These are phyloP conservation scores for Noctilio leporinus DNA, from an alignment of 2,113 vertebrate genomes.

Conservation along the genomic window DNA sequence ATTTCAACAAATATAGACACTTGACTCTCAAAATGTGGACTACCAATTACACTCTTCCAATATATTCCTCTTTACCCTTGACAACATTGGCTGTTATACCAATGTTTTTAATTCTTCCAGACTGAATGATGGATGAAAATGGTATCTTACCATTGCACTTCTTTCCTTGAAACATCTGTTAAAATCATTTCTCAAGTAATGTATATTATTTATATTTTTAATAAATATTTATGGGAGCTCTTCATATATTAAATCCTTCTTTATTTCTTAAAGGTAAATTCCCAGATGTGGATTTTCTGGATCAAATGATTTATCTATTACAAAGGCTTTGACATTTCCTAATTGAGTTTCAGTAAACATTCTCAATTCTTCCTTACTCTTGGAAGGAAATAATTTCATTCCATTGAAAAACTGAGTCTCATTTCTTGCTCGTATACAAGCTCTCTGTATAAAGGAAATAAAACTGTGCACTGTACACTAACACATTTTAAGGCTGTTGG, in stretches of 20 bases:
- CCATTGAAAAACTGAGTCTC: neutral
- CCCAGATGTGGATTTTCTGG: neutral
- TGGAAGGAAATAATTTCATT: neutral
- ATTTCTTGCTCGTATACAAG: slow-evolving; percentile 11
- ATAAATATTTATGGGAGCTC: neutral
- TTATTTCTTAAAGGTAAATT: slow-evolving; percentile 39
- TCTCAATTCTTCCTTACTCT: slow-evolving; percentile 6
- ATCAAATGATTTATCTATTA: neutral
- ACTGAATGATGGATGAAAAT: slow-evolving; percentile 11
- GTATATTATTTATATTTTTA: slow-evolving; percentile 6
- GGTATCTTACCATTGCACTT: neutral
- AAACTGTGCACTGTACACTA: neutral
- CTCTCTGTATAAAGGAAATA: slow-evolving; percentile 3
- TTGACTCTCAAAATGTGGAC: neutral
- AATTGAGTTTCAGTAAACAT: neutral
- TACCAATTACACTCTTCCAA: neutral
- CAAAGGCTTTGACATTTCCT: neutral
- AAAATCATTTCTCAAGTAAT: slow-evolving; percentile 11
- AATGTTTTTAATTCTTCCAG: slow-evolving; percentile 17
- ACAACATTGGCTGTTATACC: neutral
- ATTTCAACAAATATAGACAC: slow-evolving; percentile 1
- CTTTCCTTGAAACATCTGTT: slow-evolving; percentile 14
- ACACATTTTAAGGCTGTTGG: neutral
- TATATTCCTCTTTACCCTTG: neutral
- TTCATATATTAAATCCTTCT: neutral